Evolutionary conservation across 1,140 invertebrate species (phyloP), one percentile per base, ranked within the genome.

Genomic region (Pseudomyrmex pallidus): DNA sequence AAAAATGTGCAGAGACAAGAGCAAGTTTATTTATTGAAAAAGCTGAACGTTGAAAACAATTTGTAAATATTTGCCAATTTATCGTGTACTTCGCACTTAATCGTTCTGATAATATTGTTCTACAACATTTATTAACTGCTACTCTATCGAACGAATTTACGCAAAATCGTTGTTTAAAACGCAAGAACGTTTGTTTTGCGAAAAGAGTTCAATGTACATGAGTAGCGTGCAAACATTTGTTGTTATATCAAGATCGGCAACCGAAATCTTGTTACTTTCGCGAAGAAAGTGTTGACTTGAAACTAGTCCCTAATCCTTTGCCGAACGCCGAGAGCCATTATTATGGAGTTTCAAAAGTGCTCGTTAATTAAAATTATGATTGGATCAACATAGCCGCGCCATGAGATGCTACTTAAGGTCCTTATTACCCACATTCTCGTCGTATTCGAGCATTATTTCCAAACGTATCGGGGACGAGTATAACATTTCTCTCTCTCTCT

Each of bases 231-330:
- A 64, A 82, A 74, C 35, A 74, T 82, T 82, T 63, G 50, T 17
- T 57, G 22, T 84, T 63, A 80, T 56, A 80, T n/a, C 50, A 80
- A 56, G 64, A 56, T 22, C 22, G 22, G 59, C 35, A 82, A 72
- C 54, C 54, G 44, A 83, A 88, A 87, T 84, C 50, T 86, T 72
- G 56, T 88, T 87, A 87, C 35, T 70, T 70, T 86, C 76, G 22
- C 15, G 70, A 63, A 52, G 35, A 12, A 54, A 70, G 48, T 50
- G 25, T 74, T 76, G 35, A 77, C 73, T 86, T 85, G 50, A 87
- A 84, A 86, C 87, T 87, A 89, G 82, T n/a, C 72, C 25, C 46
- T 64, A 61, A 80, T 9, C 35, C 17, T n/a, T n/a, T 48, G 20
- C 10, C 50, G 56, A n/a, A 52, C 17, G 74, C 72, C 63, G 52